Conservation (phyloP, 2,797 vertebrate genomes). For the Sylvilagus floridanus region DNA sequence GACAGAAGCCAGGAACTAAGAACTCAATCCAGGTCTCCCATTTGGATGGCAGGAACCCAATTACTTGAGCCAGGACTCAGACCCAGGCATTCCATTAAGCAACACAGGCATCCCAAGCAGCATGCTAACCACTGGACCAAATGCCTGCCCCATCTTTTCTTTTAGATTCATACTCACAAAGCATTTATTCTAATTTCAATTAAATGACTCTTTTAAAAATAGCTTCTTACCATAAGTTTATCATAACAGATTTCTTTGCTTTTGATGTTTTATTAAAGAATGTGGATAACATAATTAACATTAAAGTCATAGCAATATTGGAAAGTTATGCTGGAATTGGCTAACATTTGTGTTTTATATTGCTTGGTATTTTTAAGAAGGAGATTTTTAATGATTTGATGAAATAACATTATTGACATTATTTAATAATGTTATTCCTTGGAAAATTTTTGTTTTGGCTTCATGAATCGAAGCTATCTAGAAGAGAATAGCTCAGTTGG, state of each 20-base stretch:
- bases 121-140: too few species aligned
- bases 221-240: neutral
- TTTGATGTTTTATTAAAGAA: conserved; percentile 35
- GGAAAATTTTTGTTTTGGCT: neutral
- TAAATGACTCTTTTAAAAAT: neutral
- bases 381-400: conserved; percentile 1
- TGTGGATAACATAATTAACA: neutral
- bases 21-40: too few species aligned
- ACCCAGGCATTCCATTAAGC: too few species aligned
- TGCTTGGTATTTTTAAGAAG: neutral
- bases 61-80: too few species aligned
- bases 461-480: neutral
- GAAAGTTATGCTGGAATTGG: neutral
- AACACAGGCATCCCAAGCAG: too few species aligned
- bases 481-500: neutral
- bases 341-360: neutral
- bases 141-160: neutral
- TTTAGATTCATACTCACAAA: neutral
- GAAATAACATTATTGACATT: neutral
- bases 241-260: neutral
- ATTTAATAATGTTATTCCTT: neutral
- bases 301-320: conserved; percentile 28
- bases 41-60: too few species aligned
- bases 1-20: too few species aligned
- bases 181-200: neutral